Evolutionary conservation across 2,888 invertebrate genomes (phyloP).

Genomic region (Leucophenga maculata): DNA sequence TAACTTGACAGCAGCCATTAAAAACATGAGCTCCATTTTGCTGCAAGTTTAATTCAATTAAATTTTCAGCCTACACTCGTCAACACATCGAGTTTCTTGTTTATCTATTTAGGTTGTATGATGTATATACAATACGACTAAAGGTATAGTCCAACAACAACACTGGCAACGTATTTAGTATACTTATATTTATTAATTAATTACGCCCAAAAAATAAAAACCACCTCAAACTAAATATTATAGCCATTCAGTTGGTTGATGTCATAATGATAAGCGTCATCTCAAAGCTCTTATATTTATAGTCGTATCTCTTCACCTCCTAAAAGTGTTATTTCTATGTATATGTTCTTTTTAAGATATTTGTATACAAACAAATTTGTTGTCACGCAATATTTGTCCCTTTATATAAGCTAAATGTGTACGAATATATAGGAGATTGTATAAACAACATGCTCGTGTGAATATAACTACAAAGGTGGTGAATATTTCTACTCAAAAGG

Average conservation of each 20-base stretch:
- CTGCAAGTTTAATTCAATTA: slow-evolving; percentile 20
- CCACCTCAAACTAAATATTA: background rate
- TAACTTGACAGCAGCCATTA: background rate
- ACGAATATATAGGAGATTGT: background rate
- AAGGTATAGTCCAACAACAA: too few relatives aligned
- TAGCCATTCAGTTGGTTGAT: slow-evolving; percentile 1
- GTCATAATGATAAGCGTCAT: slow-evolving; percentile 12
- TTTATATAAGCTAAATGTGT: background rate
- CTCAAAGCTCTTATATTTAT: background rate
- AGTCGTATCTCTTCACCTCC: background rate
- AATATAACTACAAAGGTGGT: background rate
- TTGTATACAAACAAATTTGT: slow-evolving; percentile 4
- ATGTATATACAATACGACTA: slow-evolving; percentile 3
- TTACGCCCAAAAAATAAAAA: slow-evolving; percentile 8
- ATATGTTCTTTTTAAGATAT: background rate
- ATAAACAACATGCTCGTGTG: background rate
- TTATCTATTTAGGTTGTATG: background rate
- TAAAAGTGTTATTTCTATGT: background rate
- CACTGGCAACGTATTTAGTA: too few relatives aligned
- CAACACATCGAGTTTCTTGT: background rate
- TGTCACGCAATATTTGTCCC: slow-evolving; percentile 10
- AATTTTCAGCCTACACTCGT: background rate
- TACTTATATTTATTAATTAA: slow-evolving; percentile 17
- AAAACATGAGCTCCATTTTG: background rate
- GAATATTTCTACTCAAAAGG: background rate